These are phyloP conservation scores for Loripinus fragilis DNA, from an alignment of 2,888 invertebrate genomes.

Conservation along the genomic window DNA sequence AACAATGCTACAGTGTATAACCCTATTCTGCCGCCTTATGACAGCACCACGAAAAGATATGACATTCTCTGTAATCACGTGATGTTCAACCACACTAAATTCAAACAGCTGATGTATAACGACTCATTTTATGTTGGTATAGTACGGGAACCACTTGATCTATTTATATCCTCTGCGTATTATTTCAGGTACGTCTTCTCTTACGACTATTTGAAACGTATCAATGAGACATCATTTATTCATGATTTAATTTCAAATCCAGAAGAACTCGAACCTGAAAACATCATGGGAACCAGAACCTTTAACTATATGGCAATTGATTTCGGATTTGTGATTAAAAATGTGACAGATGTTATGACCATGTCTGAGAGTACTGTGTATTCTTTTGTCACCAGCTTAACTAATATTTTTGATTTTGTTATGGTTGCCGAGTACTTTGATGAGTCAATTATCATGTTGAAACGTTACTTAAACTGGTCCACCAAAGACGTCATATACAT, in stretches of 20 bases:
- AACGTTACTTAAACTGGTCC: slow-evolving; percentile 16
- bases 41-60: background rate
- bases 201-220: background rate
- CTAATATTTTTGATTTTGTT: slow-evolving; percentile 10
- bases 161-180: slow-evolving; percentile 8
- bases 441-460: slow-evolving; percentile 24
- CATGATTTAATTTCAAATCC: slow-evolving; percentile 1
- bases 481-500: slow-evolving; percentile 27
- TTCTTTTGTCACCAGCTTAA: background rate
- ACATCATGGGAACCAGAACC: background rate
- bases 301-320: slow-evolving; percentile 10
- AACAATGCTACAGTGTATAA: background rate
- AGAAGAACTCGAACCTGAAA: background rate
- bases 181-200: background rate
- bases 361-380: background rate
- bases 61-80: slow-evolving; percentile 17
- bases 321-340: background rate
- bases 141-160: background rate
- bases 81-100: background rate
- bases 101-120: background rate
- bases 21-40: background rate
- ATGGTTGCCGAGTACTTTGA: slow-evolving; percentile 22
- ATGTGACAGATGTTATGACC: background rate
- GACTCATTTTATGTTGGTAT: slow-evolving; percentile 7
- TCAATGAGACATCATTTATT: background rate